Percentiles rank a stretch among this genome's conserved stretches.
These are phyloP conservation scores for Epiblema foenella DNA, from an alignment of 2,888 invertebrate genomes.

Conservation along the genomic window DNA sequence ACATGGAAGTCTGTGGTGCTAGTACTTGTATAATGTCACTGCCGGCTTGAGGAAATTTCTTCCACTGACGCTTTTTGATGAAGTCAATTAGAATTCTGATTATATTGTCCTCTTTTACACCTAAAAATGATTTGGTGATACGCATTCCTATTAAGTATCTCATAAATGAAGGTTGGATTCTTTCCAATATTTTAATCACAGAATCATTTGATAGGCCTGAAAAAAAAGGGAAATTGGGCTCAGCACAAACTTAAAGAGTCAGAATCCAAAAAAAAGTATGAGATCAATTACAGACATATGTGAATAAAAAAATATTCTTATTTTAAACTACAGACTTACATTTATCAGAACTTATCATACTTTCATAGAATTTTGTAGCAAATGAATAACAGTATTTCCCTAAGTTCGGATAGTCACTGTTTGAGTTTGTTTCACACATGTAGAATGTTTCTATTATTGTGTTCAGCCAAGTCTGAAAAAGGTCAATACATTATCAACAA, in stretches of 20 bases:
- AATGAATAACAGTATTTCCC: constrained; percentile 65
- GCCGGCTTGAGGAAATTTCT: constrained; percentile 51
- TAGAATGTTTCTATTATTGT: constrained; percentile 71
- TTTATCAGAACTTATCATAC: constrained; percentile 62
- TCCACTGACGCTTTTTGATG: constrained; percentile 60
- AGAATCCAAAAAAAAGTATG: too few relatives aligned
- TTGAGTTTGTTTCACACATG: constrained; percentile 67
- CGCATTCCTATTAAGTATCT: constrained; percentile 64
- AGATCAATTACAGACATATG: too few relatives aligned
- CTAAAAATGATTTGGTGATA: constrained; percentile 56
- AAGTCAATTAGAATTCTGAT: constrained; percentile 62
- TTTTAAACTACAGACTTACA: background rate
- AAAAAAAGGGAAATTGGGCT: constrained; percentile 46
- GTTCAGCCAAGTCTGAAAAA: constrained; percentile 74
- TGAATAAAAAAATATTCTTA: too few relatives aligned
- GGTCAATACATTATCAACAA: constrained; percentile 8
- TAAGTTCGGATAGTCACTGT: constrained; percentile 69
- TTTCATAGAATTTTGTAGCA: constrained; percentile 69
- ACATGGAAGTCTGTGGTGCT: constrained; percentile 42
- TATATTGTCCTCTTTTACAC: constrained; percentile 59
- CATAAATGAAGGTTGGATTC: constrained; percentile 71
- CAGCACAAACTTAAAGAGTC: too few relatives aligned
- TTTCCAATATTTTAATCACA: constrained; percentile 64
- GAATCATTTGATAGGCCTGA: constrained; percentile 69
- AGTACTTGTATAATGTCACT: constrained; percentile 50